Evolutionary conservation across 2,113 vertebrate genomes (phyloP).

Genomic region (Ivindomyrus marchei): DNA sequence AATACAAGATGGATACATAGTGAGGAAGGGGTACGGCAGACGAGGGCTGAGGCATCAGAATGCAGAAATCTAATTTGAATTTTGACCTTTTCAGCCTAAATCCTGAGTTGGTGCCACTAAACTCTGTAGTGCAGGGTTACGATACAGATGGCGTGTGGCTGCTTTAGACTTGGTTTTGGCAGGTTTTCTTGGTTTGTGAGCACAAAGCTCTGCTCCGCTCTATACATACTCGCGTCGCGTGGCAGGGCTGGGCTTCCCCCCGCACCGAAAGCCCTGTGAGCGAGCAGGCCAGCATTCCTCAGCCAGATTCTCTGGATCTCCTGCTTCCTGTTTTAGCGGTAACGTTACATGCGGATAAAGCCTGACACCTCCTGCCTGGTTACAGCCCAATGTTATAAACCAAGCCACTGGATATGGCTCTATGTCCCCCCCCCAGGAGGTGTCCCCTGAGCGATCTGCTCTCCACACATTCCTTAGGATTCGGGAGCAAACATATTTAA

Average conservation of each 20-base stretch:
- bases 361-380: not conserved
- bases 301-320: not conserved
- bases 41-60: not conserved
- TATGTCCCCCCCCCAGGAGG: not conserved
- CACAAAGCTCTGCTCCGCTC: not conserved
- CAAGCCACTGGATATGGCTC: not conserved
- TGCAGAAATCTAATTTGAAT: not conserved
- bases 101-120: not conserved
- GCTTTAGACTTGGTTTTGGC: not conserved
- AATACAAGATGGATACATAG: not conserved
- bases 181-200: not conserved
- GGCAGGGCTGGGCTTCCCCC: not conserved
- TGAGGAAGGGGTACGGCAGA: not conserved
- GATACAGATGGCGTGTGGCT: not conserved
- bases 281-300: not conserved
- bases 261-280: not conserved
- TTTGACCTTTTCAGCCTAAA: not conserved
- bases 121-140: not conserved
- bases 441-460: not conserved
- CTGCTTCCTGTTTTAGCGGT: not conserved
- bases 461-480: not conserved
- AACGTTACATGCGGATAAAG: not conserved
- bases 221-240: not conserved
- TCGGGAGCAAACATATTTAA: not conserved
- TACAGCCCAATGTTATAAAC: not conserved